phyloP scores from a whole-genome alignment of 2,113 vertebrate genomes.

The Trematocara nigrifrons region DNA sequence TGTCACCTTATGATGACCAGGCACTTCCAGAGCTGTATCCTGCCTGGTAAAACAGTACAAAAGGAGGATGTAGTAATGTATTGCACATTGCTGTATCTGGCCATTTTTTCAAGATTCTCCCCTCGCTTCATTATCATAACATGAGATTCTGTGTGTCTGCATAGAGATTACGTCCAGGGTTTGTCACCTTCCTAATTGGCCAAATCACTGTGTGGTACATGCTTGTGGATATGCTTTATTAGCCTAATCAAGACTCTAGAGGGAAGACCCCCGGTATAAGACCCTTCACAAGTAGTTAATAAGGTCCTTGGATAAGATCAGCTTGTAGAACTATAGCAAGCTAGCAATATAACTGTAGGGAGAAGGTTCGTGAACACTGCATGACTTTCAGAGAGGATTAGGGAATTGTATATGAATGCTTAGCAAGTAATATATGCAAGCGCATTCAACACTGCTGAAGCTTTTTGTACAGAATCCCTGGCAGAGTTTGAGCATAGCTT shows the following conservation, averaged over 20 bases:
- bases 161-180: slow-evolving; percentile 39
- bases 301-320: slow-evolving; percentile 49
- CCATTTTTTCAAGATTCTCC: slow-evolving; percentile 5
- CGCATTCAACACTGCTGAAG: slow-evolving; percentile 3
- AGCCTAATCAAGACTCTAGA: slow-evolving; percentile 64
- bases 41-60: not conserved
- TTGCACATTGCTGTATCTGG: not conserved
- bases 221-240: slow-evolving; percentile 61
- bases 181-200: slow-evolving; percentile 67
- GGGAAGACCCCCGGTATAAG: slow-evolving; percentile 34
- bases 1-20: not conserved
- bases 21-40: not conserved
- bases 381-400: slow-evolving; percentile 29
- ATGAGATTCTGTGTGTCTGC: slow-evolving; percentile 39
- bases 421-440: slow-evolving; percentile 29
- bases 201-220: slow-evolving; percentile 57
- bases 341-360: slow-evolving; percentile 31
- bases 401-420: slow-evolving; percentile 21
- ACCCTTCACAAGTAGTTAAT: slow-evolving; percentile 56
- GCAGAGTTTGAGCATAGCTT: slow-evolving; percentile 3
- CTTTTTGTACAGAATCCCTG: not conserved
- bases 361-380: slow-evolving; percentile 5
- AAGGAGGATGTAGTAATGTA: not conserved
- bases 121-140: slow-evolving; percentile 41
- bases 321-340: slow-evolving; percentile 26